Conservation (phyloP, 2,797 vertebrate species). For the Gadopsis marmoratus region DNA sequence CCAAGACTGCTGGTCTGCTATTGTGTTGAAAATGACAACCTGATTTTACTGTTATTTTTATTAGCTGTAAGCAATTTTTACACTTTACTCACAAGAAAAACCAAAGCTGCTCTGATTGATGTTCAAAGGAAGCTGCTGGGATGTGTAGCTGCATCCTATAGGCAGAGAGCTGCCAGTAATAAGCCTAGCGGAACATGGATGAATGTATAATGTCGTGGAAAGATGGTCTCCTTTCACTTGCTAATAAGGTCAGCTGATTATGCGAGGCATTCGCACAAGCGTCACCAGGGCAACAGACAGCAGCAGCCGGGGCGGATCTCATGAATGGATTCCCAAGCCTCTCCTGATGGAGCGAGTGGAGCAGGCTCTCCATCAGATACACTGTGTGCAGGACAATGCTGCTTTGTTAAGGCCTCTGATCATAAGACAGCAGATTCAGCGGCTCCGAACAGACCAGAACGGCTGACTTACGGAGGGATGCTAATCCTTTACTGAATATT, state of each 20-base stretch:
- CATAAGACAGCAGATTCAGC: conserved; percentile 54
- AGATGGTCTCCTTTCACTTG: conserved; percentile 76
- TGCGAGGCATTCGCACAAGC: conserved; percentile 57
- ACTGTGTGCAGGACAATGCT: conserved; percentile 47
- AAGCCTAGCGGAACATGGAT: conserved; percentile 45
- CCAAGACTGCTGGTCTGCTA: not conserved
- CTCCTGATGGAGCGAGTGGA: conserved; percentile 11
- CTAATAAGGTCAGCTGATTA: conserved; percentile 81
- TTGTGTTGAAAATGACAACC: not conserved
- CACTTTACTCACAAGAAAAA: too few relatives aligned
- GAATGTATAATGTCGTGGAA: conserved; percentile 67
- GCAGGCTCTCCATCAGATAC: conserved; percentile 2
- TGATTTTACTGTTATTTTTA: not conserved
- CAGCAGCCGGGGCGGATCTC: conserved; percentile 36
- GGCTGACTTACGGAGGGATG: too few relatives aligned
- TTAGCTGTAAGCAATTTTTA: too few relatives aligned
- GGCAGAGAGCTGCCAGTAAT: not conserved
- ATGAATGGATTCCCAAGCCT: conserved; percentile 59
- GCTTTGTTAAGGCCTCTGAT: conserved; percentile 52
- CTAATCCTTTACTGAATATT: not conserved
- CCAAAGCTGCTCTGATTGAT: not conserved
- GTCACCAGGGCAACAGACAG: conserved; percentile 81
- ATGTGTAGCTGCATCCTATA: conserved; percentile 4
- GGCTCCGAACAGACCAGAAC: not conserved
- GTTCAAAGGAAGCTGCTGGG: too few relatives aligned